Base-by-base conservation (phyloP, 2,888 invertebrate species). In the Mythimna impura region DNA sequence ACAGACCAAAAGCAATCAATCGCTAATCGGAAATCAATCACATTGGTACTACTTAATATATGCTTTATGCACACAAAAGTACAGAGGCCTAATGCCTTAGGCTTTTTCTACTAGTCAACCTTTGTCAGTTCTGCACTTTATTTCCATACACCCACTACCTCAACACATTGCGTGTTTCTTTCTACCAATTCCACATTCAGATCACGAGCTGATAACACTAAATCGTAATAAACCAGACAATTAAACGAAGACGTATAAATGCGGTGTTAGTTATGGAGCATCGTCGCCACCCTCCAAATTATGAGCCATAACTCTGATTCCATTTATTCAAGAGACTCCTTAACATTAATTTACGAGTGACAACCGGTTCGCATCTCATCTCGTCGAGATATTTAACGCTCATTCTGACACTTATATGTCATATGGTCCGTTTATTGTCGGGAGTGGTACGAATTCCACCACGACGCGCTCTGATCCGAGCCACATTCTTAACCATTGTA, bases 221-320 rank as follows among this genome's bases (percentile, higher is more conserved):
- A 85, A 87, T 89, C 84, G 87, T 82, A 85, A 82, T 86, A 86
- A 88, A 84, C 76, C 82, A 79, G 80, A 89, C 90, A 87, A 90
- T 88, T 87, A 89, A 86, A 82, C 84, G 83, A 85, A 87, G 89
- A 86, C 88, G 88, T 86, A 91, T 90, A 89, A 91, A 91, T 91
- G 92, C 85, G 93, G 93, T 93, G 90, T 91, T 89, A 87, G 89
- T 91, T 89, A 88, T 89, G 87, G 90, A 86, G 85, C 88, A 88
- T 86, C 88, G 91, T 91, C 92, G 90, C 89, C 93, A 87, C 89
- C 89, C 90, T 88, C 91, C 90, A 88, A 91, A 92, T 94, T 94
- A 95, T 93, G 93, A 93, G 92, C 94, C 90, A 94, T 96, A 94
- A 96, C 93, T 95, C 94, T 93, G 94, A 94, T 95, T 94, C 94